Evolutionary conservation across 2,888 invertebrate species (phyloP).

Genomic region (Drosophila emarginata): DNA sequence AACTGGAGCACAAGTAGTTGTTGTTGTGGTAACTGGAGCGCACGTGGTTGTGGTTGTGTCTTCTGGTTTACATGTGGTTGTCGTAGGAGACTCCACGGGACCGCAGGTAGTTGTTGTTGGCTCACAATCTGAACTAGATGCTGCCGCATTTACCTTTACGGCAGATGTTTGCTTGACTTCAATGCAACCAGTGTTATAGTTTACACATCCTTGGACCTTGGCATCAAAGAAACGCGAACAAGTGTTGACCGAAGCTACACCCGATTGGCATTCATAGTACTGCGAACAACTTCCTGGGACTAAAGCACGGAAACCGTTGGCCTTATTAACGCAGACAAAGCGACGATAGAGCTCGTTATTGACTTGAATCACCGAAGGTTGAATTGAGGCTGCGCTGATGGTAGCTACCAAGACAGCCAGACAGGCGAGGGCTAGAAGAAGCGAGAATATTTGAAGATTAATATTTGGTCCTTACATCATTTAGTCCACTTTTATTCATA

Average conservation of each 20-base stretch:
- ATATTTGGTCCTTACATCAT: not conserved
- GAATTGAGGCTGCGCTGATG: slow-evolving; percentile 58
- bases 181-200: slow-evolving; percentile 68
- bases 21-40: not conserved
- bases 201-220: slow-evolving; percentile 62
- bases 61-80: slow-evolving; percentile 22
- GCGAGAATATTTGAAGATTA: not conserved
- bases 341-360: slow-evolving; percentile 69
- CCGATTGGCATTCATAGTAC: slow-evolving; percentile 75
- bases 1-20: not conserved
- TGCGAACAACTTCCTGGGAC: slow-evolving; percentile 79
- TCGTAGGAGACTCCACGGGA: slow-evolving; percentile 15
- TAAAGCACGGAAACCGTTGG: slow-evolving; percentile 70
- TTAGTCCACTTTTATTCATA: slow-evolving; percentile 19
- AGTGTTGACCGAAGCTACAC: slow-evolving; percentile 46
- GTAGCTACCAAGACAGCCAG: slow-evolving; percentile 44
- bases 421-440: slow-evolving; percentile 47
- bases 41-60: slow-evolving; percentile 25
- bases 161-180: slow-evolving; percentile 40
- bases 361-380: slow-evolving; percentile 39
- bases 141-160: slow-evolving; percentile 6
- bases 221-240: slow-evolving; percentile 73
- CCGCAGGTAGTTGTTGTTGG: slow-evolving; percentile 31
- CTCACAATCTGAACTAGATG: slow-evolving; percentile 5
- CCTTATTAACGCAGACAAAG: slow-evolving; percentile 70